Evolutionary conservation across 2,888 invertebrate genomes (phyloP).

Genomic region (Philopedon plagiatum): DNA sequence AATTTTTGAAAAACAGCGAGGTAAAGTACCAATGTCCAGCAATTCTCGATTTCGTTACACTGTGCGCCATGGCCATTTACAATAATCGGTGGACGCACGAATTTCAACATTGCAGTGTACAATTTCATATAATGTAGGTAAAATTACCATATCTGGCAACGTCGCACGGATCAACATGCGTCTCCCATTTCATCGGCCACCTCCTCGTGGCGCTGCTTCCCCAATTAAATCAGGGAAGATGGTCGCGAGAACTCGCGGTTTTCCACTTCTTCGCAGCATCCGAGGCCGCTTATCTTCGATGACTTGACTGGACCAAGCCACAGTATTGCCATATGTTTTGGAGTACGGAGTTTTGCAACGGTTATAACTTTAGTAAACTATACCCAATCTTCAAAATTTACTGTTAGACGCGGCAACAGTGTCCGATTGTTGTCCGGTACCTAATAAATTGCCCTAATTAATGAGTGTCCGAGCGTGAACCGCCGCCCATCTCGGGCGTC

Average conservation of each 20-base stretch:
- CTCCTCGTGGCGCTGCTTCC: conserved; percentile 54
- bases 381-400: no score
- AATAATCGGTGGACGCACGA: no score
- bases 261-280: conserved; percentile 52
- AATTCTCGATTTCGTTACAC: no score
- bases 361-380: no score
- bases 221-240: conserved; percentile 66
- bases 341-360: no score
- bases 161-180: not conserved
- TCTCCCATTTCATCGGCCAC: not conserved
- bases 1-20: no score
- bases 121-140: not conserved
- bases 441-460: conserved; percentile 25
- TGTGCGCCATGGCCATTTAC: no score
- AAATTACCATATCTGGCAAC: not conserved
- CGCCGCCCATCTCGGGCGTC: conserved; percentile 31
- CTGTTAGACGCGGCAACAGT: conserved; percentile 32
- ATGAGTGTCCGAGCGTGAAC: conserved; percentile 48
- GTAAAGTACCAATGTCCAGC: no score
- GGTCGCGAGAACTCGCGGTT: conserved; percentile 66
- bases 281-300: conserved; percentile 43
- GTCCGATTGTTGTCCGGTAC: conserved; percentile 20
- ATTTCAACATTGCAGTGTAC: no score
- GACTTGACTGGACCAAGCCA: conserved; percentile 51
- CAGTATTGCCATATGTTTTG: conserved; percentile 54